Evolutionary conservation across 1,140 invertebrate species (phyloP).

Genomic region (Ips nitidus): DNA sequence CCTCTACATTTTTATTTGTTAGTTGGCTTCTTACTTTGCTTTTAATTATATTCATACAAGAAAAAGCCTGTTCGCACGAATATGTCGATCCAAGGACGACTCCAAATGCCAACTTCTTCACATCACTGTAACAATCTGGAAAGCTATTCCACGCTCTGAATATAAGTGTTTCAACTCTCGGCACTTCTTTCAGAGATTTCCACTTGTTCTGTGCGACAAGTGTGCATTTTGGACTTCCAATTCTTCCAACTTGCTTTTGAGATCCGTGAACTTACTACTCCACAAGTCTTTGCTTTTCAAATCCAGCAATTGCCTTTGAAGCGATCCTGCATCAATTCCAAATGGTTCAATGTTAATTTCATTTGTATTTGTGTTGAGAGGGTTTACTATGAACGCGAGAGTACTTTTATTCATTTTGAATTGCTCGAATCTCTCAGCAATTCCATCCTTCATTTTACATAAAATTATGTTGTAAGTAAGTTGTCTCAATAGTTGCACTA

Average conservation of each 20-base stretch:
- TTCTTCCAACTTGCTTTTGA: conserved; percentile 41
- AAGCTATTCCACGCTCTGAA: conserved; percentile 44
- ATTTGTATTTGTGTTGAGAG: conserved; percentile 44
- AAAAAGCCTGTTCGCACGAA: conserved; percentile 43
- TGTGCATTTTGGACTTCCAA: conserved; percentile 42
- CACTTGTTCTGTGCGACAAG: conserved; percentile 39
- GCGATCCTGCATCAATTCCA: conserved; percentile 42
- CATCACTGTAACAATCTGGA: conserved; percentile 41
- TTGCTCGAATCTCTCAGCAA: conserved; percentile 40
- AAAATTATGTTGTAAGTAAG: conserved; percentile 42
- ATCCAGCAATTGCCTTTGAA: conserved; percentile 46
- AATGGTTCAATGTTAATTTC: conserved; percentile 43
- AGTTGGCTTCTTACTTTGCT: conserved; percentile 45
- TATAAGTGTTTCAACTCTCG: conserved; percentile 39
- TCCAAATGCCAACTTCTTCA: conserved; percentile 44
- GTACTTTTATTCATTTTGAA: conserved; percentile 44
- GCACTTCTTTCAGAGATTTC: conserved; percentile 42
- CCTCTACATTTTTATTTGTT: conserved; percentile 43
- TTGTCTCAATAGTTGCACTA: conserved; percentile 27
- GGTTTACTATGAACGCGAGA: conserved; percentile 45
- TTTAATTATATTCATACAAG: conserved; percentile 44
- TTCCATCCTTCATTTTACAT: conserved; percentile 44
- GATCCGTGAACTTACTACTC: conserved; percentile 31
- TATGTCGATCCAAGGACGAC: conserved; percentile 41
- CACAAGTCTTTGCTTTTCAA: conserved; percentile 45